Conservation (phyloP, 1,140 invertebrate genomes). For the Drosophila ironensis region DNA sequence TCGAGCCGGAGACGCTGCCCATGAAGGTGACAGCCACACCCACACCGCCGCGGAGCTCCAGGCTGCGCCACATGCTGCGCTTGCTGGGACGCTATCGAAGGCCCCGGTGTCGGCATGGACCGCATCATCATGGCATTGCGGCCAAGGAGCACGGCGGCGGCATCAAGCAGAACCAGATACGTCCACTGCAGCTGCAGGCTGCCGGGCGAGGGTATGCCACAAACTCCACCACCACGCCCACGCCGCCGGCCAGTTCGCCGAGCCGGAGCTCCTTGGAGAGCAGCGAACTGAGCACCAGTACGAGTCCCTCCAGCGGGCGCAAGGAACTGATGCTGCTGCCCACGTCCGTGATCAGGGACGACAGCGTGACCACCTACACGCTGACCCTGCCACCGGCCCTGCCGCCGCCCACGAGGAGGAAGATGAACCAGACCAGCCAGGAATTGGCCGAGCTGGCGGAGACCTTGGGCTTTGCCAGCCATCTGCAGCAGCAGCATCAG, state of each 20-base stretch:
- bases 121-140: conserved; percentile 16
- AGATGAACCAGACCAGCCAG: conserved; percentile 79
- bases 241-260: conserved; percentile 45
- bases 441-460: conserved; percentile 83
- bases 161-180: conserved; percentile 80
- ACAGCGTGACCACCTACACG: conserved; percentile 65
- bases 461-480: conserved; percentile 78
- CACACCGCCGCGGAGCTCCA: conserved; percentile 49
- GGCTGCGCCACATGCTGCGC: conserved; percentile 75
- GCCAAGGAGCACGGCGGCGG: conserved; percentile 36
- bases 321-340: conserved; percentile 74
- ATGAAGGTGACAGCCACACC: conserved; percentile 29
- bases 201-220: conserved; percentile 43
- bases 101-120: conserved; percentile 46
- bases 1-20: conserved; percentile 33
- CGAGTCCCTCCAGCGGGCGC: conserved; percentile 45
- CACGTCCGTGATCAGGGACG: conserved; percentile 79
- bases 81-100: conserved; percentile 72
- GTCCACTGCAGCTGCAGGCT: conserved; percentile 65
- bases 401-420: conserved; percentile 82
- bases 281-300: conserved; percentile 78
- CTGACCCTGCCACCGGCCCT: conserved; percentile 82
- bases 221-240: conserved; percentile 29
- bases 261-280: conserved; percentile 52
- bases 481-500: conserved; percentile 21